Base-by-base conservation (phyloP, 2,888 invertebrate genomes). In the Nebria brevicollis region DNA sequence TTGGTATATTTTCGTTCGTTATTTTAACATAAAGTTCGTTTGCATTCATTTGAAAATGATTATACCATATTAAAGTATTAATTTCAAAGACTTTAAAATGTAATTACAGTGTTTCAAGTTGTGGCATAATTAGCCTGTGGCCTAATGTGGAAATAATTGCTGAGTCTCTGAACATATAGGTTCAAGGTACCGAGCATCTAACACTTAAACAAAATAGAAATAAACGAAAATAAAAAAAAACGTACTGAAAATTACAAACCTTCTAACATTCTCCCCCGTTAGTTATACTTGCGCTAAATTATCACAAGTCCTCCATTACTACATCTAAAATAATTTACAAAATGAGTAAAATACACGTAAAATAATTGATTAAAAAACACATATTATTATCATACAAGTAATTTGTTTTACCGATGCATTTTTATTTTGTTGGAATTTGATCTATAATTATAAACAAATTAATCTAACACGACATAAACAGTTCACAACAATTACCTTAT, bases 121-220 rank as follows among this genome's bases (percentile, higher is more conserved):
- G 85, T 85, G 86, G 86, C 87, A 86, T 87, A 89, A 89, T 89
- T 89, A 89, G 86, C 85, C 82, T 85, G 85, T 85, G 85, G 86
- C 88, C 88, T 89, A 89, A 89, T 89, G 89, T 88, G 88, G 88
- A 89, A 89, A 89, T 89, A 89, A 89, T 89, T 89, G 88, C 88
- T 85, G 83, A 66, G 6, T n/a, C 70, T 42, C n/a, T 13, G 76
- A 13, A 41, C 73, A 41, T 8, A 43, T 73, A n/a, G 76, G 76
- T 76, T 76, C 76, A 76, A 76, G 76, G 76, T 76, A 76, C 66
- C 4, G 54, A 54, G 54, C 54, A 54, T 54, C 54, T 54, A 54
- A 54, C 54, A 54, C 54, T 54, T 54, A 54, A 54, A 54, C 7
- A 43, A 6, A 43, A 43, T 10, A 43, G 54, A 54, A 54, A 54